A percentile compares a stretch with the other conserved stretches of the same genome.
These are phyloP conservation scores for Thaumetopoea pityocampa DNA, from an alignment of 1,140 invertebrate species.

Conservation along the genomic window DNA sequence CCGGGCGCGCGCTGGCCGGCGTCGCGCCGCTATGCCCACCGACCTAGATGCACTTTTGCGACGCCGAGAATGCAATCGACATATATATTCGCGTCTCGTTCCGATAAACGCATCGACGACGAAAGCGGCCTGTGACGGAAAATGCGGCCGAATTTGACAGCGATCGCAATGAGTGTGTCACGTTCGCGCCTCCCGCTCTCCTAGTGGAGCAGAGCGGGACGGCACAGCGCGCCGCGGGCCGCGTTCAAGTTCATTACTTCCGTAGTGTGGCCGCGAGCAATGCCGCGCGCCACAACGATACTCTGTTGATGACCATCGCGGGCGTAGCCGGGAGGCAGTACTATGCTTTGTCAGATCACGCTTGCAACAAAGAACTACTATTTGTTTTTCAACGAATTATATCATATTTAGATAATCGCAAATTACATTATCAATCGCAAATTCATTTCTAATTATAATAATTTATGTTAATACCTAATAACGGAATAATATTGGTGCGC, in stretches of 20 bases:
- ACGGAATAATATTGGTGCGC: no score
- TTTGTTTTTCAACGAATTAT: no score
- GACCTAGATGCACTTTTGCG: constrained; percentile 75
- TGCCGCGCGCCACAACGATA: constrained; percentile 55
- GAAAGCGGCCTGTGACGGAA: constrained; percentile 72
- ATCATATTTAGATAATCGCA: no score
- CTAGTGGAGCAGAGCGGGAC: constrained; percentile 57
- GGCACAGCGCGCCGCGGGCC: constrained; percentile 48
- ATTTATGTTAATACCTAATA: no score
- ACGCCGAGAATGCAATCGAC: constrained; percentile 70
- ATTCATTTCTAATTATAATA: no score
- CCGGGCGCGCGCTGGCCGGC: constrained; percentile 55
- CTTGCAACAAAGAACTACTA: no score
- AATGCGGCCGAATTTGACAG: constrained; percentile 73
- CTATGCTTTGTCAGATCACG: no score
- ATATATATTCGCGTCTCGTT: constrained; percentile 74
- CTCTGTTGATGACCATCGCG: constrained; percentile 34
- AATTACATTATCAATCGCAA: no score
- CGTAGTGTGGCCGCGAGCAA: constrained; percentile 57
- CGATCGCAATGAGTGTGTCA: constrained; percentile 69
- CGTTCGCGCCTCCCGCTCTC: constrained; percentile 56
- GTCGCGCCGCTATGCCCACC: constrained; percentile 61
- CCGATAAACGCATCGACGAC: constrained; percentile 74
- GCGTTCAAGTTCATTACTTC: constrained; percentile 75
- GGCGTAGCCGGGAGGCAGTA: constrained; percentile 13